Evolutionary conservation across 2,888 invertebrate genomes (phyloP), one percentile per base, ranked within the genome.

Genomic region (Caenorhabditis uteleia): DNA sequence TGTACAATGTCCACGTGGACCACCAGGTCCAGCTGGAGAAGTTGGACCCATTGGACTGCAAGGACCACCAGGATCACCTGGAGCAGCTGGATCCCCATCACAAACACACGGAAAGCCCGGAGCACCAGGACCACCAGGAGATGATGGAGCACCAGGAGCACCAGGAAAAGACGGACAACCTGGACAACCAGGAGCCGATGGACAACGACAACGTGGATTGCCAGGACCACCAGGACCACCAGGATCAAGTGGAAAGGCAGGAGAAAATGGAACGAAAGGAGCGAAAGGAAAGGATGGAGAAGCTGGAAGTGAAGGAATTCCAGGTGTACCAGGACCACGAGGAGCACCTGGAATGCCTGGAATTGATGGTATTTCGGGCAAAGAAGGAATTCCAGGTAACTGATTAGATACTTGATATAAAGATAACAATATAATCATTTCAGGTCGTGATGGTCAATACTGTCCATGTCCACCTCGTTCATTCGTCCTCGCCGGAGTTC

Each of bases 391-490:
- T 20, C 59, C 61, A 29, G 72, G 72, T 38, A n/a, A n/a, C n/a
- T n/a, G n/a, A n/a, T n/a, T n/a, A n/a, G n/a, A n/a, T n/a, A n/a
- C n/a, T n/a, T n/a, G n/a, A n/a, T n/a, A n/a, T n/a, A n/a, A n/a
- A n/a, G n/a, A n/a, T n/a, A n/a, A n/a, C 27, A 2, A n/a, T 25
- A 21, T 20, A 12, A 5, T 23, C 20, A 16, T 61, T 61, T 20
- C 45, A 47, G 57, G 53, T 7, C 56, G 62, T 27, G 71, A 71
- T 39, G 68, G 69, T 7, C 67, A 72, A 29, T 72, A 72, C 49
- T 72, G 72, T 21, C 64, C 72, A 6, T 72, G 72, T 38, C 72
- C 72, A 26, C 72, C 72, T 3, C 42, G 72, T 3, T 58, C 60
- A 6, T 50, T 70, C 43, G 38, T 64, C 16, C 54, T 64, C 44